Conservation (phyloP, 1,140 invertebrate genomes). For the Liolophura sinensis region DNA sequence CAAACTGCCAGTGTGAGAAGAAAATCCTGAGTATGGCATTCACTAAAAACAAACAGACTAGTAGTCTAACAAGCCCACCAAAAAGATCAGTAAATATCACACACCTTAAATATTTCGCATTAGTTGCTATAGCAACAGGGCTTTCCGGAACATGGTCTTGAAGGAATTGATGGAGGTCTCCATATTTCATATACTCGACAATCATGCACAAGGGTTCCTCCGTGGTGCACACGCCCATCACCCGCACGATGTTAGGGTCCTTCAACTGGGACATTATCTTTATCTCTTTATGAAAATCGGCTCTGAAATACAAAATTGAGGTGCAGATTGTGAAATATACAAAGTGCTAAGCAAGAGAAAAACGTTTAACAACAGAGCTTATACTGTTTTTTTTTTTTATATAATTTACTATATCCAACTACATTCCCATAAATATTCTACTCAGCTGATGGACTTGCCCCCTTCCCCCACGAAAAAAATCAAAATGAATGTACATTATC, state of each 20-base stretch:
- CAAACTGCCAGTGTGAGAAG: too few relatives aligned
- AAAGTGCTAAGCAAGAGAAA: too few relatives aligned
- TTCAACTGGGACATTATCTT: slow-evolving; percentile 82
- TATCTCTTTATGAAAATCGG: slow-evolving; percentile 88
- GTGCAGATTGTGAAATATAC: too few relatives aligned
- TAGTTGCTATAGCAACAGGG: slow-evolving; percentile 43
- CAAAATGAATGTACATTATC: too few relatives aligned
- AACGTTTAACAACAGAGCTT: too few relatives aligned
- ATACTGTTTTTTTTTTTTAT: too few relatives aligned
- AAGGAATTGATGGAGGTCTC: slow-evolving; percentile 87
- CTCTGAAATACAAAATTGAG: slow-evolving; percentile 62
- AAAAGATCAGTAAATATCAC: not conserved
- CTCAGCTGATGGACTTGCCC: too few relatives aligned
- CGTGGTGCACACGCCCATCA: slow-evolving; percentile 81
- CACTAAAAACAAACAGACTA: not conserved
- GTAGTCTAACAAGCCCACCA: not conserved
- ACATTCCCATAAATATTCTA: too few relatives aligned
- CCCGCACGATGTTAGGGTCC: slow-evolving; percentile 83
- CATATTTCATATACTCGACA: slow-evolving; percentile 88
- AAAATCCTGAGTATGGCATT: not conserved
- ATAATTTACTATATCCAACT: too few relatives aligned
- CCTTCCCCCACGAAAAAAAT: too few relatives aligned
- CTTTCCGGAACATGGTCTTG: slow-evolving; percentile 69
- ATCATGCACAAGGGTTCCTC: slow-evolving; percentile 84
- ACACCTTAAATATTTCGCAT: slow-evolving; percentile 54